Percentiles rank a stretch among this genome's conserved stretches.
phyloP scores from a whole-genome alignment of 2,888 invertebrate genomes.

The Marronus borbonicus region DNA sequence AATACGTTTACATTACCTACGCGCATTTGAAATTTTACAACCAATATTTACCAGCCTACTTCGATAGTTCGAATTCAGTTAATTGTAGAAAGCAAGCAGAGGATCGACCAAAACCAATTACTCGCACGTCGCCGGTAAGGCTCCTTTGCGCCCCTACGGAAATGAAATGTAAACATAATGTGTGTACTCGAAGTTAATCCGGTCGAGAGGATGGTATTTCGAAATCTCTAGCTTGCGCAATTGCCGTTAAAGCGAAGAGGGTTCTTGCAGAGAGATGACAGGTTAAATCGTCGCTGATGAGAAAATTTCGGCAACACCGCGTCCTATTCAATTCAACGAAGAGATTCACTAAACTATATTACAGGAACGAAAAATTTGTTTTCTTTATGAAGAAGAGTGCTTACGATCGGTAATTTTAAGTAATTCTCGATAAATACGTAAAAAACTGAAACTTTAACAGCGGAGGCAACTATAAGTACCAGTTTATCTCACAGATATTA shows the following conservation, averaged over 20 bases:
- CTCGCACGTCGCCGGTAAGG: conserved; percentile 8
- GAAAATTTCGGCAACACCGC: conserved; percentile 12
- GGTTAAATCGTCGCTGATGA: conserved; percentile 7
- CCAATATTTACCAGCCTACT: conserved; percentile 2
- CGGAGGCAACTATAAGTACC: too few species aligned
- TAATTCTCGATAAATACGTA: too few species aligned
- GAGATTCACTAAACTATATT: too few species aligned
- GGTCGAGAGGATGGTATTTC: conserved; percentile 23
- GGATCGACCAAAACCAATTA: conserved; percentile 33
- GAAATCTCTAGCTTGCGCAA: conserved; percentile 2
- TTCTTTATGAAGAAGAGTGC: too few species aligned
- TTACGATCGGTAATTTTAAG: too few species aligned
- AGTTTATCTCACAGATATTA: too few species aligned
- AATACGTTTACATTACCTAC: too few species aligned
- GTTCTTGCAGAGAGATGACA: conserved; percentile 12
- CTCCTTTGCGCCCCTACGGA: conserved; percentile 25
- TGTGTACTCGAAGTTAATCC: conserved; percentile 37
- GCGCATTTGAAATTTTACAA: neutral
- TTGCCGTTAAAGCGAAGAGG: neutral
- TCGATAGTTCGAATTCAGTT: conserved; percentile 12
- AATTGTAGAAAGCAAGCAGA: conserved; percentile 29
- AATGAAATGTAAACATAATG: conserved; percentile 44
- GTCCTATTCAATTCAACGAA: neutral
- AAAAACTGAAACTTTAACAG: too few species aligned
- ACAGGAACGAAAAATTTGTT: too few species aligned